Percentiles rank a stretch among this genome's conserved stretches.
Evolutionary conservation across 2,113 vertebrate species (phyloP).

Genomic region (Acrocephalus arundinaceus): DNA sequence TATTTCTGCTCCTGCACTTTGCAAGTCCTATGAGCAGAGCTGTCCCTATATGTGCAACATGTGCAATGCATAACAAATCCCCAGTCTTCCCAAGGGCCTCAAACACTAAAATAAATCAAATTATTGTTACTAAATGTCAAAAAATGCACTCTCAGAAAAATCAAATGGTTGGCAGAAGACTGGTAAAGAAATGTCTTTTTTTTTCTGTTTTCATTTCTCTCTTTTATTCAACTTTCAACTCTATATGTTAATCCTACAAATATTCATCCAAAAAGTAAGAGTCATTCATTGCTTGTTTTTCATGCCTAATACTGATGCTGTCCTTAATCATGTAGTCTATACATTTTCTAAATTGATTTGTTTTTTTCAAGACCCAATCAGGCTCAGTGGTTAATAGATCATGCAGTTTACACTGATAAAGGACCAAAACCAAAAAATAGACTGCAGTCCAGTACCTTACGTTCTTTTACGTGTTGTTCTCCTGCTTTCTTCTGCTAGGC

Average conservation of each 20-base stretch:
- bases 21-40: background rate
- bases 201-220: background rate
- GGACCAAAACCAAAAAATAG: too few relatives aligned
- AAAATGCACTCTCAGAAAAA: background rate
- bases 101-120: background rate
- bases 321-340: background rate
- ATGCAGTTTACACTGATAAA: background rate
- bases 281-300: background rate
- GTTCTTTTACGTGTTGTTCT: background rate
- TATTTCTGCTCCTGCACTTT: background rate
- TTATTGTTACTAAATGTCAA: background rate
- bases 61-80: background rate
- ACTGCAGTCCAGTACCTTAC: background rate
- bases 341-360: background rate
- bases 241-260: background rate
- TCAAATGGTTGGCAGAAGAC: background rate
- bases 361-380: background rate
- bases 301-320: background rate
- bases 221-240: background rate
- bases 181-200: background rate
- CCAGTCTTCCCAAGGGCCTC: background rate
- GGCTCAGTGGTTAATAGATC: background rate
- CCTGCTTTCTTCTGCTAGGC: background rate
- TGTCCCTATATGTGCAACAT: background rate
- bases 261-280: background rate